These are phyloP conservation scores for Mus spicilegus DNA, from an alignment of 2,113 vertebrate genomes.

Conservation along the genomic window DNA sequence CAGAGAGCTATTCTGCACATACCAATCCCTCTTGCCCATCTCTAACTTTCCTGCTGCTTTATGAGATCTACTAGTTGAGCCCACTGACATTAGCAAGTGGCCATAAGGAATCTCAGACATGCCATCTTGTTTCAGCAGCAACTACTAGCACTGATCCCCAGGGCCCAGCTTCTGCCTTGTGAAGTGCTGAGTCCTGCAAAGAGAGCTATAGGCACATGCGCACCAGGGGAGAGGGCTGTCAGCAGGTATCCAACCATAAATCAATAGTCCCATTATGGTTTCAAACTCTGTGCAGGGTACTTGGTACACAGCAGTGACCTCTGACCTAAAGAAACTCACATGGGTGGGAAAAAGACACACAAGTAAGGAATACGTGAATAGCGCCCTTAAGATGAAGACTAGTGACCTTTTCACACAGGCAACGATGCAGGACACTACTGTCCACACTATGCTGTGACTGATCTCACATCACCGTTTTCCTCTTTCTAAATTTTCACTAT, in stretches of 20 bases:
- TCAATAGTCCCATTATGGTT: background rate
- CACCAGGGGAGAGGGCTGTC: background rate
- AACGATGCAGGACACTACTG: background rate
- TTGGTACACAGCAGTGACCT: background rate
- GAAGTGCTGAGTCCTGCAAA: background rate
- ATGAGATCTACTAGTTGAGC: background rate
- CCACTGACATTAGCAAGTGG: background rate
- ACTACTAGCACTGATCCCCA: background rate
- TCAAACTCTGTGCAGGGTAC: background rate
- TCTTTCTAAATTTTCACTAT: background rate
- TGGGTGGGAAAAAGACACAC: background rate
- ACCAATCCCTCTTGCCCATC: background rate
- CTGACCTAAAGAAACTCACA: background rate
- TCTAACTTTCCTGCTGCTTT: background rate
- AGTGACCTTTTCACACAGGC: rapidly evolving
- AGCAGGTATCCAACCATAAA: background rate
- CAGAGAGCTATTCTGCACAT: background rate
- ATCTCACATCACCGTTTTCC: background rate
- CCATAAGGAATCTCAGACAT: background rate
- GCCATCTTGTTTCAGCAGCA: background rate
- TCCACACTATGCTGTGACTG: background rate
- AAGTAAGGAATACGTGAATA: background rate
- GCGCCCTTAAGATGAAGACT: background rate
- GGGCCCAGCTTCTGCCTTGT: background rate
- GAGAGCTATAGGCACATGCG: background rate